Evolutionary conservation across 1,140 invertebrate genomes (phyloP).

Genomic region (Oedothorax gibbosus): DNA sequence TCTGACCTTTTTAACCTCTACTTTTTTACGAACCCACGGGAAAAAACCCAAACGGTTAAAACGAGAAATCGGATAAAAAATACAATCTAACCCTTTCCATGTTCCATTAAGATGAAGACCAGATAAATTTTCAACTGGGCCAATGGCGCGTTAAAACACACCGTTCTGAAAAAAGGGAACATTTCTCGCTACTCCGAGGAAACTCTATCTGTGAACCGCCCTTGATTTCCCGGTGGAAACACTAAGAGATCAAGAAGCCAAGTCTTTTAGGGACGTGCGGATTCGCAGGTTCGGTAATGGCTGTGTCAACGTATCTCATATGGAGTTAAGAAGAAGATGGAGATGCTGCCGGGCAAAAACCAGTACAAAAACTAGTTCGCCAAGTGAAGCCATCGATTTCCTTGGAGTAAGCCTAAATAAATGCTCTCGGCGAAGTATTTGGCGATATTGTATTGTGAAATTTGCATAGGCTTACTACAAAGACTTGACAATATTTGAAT

Average conservation of each 20-base stretch:
- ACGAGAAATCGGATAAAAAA: constrained; percentile 6
- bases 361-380: no score
- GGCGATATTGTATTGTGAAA: no score
- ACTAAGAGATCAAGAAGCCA: constrained; percentile 51
- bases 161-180: not conserved
- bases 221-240: constrained; percentile 52
- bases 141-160: constrained; percentile 46
- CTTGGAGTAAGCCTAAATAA: no score
- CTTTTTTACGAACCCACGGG: not conserved
- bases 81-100: constrained; percentile 27
- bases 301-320: not conserved
- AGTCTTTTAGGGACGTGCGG: constrained; percentile 35
- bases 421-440: no score
- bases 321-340: no score
- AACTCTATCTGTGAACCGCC: constrained; percentile 45
- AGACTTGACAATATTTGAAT: no score
- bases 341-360: no score
- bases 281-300: not conserved
- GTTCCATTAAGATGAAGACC: constrained; percentile 52
- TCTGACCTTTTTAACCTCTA: no score
- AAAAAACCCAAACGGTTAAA: constrained; percentile 14
- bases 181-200: not conserved
- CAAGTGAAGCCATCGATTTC: no score
- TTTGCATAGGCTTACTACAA: no score
- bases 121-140: constrained; percentile 46